phyloP scores from a whole-genome alignment of 2,113 vertebrate genomes.

The Heptranchias perlo region DNA sequence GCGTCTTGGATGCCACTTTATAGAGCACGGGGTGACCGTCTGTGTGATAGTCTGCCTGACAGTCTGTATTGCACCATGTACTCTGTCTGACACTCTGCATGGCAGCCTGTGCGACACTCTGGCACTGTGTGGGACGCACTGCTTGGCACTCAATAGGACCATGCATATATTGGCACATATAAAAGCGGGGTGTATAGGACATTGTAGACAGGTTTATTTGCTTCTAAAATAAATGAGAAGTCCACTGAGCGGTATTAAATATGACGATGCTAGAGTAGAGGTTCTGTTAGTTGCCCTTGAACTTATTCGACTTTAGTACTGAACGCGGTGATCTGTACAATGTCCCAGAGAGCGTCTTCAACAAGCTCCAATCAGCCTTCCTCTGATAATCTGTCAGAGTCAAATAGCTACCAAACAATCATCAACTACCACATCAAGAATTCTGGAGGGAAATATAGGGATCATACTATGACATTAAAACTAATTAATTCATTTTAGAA shows the following conservation, averaged over 20 bases:
- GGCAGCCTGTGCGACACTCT: neutral
- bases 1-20: neutral
- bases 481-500: slow-evolving; percentile 37
- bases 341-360: neutral
- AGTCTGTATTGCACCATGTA: neutral
- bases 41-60: slow-evolving; percentile 17
- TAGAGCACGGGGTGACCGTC: neutral
- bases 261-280: too few relatives aligned
- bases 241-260: neutral
- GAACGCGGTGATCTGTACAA: neutral
- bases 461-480: slow-evolving; percentile 32
- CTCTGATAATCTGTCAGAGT: slow-evolving; percentile 6
- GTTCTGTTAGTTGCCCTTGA: slow-evolving; percentile 22
- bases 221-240: neutral
- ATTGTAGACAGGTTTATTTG: neutral
- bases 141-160: too few relatives aligned
- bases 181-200: neutral
- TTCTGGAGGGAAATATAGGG: slow-evolving; percentile 31
- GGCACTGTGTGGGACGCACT: neutral
- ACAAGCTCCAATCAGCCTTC: neutral
- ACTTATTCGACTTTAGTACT: neutral
- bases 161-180: neutral
- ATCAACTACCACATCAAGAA: neutral
- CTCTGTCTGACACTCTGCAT: neutral
- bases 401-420: neutral